Percentiles rank a stretch among this genome's conserved stretches.
Evolutionary conservation across 1,140 invertebrate genomes (phyloP).

Genomic region (Meloidogyne chitwoodi): DNA sequence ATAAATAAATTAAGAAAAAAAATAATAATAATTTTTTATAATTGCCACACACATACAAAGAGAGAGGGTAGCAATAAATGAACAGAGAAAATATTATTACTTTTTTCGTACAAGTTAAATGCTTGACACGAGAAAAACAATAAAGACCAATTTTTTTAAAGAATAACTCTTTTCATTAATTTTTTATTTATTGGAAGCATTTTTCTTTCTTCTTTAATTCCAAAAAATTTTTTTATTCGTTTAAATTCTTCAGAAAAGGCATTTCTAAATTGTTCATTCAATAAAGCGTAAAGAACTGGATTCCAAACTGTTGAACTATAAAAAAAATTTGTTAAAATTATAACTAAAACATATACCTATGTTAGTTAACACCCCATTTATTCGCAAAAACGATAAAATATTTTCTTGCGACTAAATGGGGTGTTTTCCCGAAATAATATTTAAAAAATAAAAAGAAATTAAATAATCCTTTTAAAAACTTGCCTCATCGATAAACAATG

Average conservation of each 20-base stretch:
- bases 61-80: no score
- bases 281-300: slow-evolving; percentile 62
- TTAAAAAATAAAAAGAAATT: not conserved
- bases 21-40: no score
- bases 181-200: not conserved
- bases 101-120: no score
- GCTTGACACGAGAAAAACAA: no score
- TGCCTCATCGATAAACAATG: slow-evolving; percentile 65
- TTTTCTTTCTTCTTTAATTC: not conserved
- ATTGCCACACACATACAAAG: no score
- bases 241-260: slow-evolving; percentile 9
- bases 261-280: slow-evolving; percentile 60
- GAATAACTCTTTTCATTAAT: not conserved
- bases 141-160: not conserved
- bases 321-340: slow-evolving; percentile 10
- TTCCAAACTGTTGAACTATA: slow-evolving; percentile 61
- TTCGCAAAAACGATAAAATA: no score
- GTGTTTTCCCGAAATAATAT: no score
- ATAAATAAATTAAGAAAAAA: no score
- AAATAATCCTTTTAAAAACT: not conserved
- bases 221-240: not conserved
- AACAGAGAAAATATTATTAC: no score
- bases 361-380: no score
- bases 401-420: not conserved
- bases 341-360: slow-evolving; percentile 30